Percentiles rank a stretch among this genome's conserved stretches.
These are phyloP conservation scores for Triops longicaudatus DNA, from an alignment of 1,140 invertebrate species.

Conservation along the genomic window DNA sequence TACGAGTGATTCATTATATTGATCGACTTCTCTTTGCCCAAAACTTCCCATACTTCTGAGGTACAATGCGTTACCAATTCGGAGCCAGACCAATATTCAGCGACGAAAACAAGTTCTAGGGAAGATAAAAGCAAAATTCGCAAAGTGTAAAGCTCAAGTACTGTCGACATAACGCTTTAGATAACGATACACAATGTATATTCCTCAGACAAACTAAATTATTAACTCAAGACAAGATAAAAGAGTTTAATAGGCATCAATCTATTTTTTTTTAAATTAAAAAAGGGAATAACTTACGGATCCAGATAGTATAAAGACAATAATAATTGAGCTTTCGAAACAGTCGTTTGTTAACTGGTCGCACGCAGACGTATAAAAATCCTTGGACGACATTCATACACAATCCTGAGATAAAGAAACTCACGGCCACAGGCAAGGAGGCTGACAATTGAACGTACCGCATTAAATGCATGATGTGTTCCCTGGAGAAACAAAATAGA, in stretches of 20 bases:
- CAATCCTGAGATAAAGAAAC: slow-evolving; percentile 80
- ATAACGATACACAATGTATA: too few relatives aligned
- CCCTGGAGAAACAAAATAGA: not conserved
- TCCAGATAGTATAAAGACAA: slow-evolving; percentile 76
- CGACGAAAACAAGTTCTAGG: slow-evolving; percentile 81
- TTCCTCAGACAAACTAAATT: too few relatives aligned
- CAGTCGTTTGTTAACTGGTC: slow-evolving; percentile 60
- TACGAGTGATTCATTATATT: slow-evolving; percentile 91
- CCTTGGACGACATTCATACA: slow-evolving; percentile 74
- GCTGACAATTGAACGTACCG: not conserved
- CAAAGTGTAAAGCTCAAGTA: slow-evolving; percentile 9
- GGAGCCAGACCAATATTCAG: slow-evolving; percentile 84
- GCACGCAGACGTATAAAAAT: slow-evolving; percentile 61
- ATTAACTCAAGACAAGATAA: too few relatives aligned
- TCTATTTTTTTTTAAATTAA: not conserved
- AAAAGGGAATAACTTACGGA: slow-evolving; percentile 62
- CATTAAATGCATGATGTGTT: not conserved
- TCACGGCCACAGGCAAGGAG: slow-evolving; percentile 54
- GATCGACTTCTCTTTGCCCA: slow-evolving; percentile 79
- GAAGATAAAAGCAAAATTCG: slow-evolving; percentile 36
- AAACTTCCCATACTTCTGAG: slow-evolving; percentile 65
- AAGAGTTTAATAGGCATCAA: not conserved
- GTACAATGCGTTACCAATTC: slow-evolving; percentile 63
- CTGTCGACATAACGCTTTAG: slow-evolving; percentile 22
- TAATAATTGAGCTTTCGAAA: slow-evolving; percentile 89